Base-by-base conservation (phyloP, 1,140 invertebrate species). In the Calliopsis andreniformis region DNA sequence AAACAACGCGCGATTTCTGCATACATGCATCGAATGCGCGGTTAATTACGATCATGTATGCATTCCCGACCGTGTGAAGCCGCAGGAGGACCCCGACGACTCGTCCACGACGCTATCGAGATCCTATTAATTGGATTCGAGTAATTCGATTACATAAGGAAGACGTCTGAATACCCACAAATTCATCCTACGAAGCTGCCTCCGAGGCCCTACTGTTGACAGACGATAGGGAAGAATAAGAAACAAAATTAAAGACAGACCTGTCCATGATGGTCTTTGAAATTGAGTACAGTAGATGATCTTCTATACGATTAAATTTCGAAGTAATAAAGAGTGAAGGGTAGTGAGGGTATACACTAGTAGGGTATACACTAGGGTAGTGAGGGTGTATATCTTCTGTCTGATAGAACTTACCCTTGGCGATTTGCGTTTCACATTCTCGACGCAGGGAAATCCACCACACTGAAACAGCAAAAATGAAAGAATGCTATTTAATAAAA, bases 401-500 rank as follows among this genome's bases (percentile, higher is more conserved):
- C 2, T 10, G 58, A 3, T 28, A 42, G 23, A 42, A 90, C 91
- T 91, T 69, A 92, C 91, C 86, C 90, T 91, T 4, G 87, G 82
- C 56, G 87, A 82, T 82, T 92, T 92, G 63, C 88, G 89, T 75
- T 90, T 86, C 39, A 76, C 73, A 42, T 39, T 84, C 68, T 90
- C 89, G 58, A 87, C 85, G 75, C 92, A 93, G 20, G 91, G 90
- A 71, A 91, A 90, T 73, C 88, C 91, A 78, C 90, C 91, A 53
- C 92, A 93, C 92, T 93, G 92, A 79, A 93, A 92, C 76, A 91
- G n/a, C 83, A 86, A 88, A 80, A 70, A 73, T 5, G n/a, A 43
- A 16, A 6, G 16, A 20, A 8, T 51, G 18, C 51, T 51, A 51
- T 16, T 49, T 16, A 5, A 20, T 47, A 47, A n/a, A 47, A 3